Conservation (phyloP, 2,888 invertebrate species). For the Sphaerophoria taeniata region DNA sequence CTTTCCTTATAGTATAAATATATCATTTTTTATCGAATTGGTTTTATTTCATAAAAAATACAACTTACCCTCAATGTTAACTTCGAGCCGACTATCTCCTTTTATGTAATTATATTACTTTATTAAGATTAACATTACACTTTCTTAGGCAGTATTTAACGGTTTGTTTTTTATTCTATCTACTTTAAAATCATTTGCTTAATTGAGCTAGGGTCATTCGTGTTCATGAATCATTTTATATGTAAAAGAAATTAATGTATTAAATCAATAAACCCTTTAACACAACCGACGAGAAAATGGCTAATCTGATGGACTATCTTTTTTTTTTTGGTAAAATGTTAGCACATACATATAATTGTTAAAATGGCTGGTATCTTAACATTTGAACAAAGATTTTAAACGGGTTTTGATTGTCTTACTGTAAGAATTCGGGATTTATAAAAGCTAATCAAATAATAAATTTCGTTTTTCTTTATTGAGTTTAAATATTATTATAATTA, state of each 20-base stretch:
- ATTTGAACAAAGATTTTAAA: constrained; percentile 41
- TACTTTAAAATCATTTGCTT: constrained; percentile 46
- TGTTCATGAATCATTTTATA: constrained; percentile 10
- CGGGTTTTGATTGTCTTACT: constrained; percentile 65
- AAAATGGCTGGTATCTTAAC: constrained; percentile 50
- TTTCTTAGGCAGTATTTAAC: constrained; percentile 59
- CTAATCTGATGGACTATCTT: constrained; percentile 74
- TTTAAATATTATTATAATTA: too few species aligned
- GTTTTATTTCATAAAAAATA: constrained; percentile 59
- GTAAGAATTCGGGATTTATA: constrained; percentile 45
- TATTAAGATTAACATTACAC: constrained; percentile 34
- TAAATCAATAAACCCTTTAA: constrained; percentile 80
- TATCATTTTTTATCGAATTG: constrained; percentile 38
- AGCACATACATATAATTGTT: constrained; percentile 53
- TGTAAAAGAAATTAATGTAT: neutral
- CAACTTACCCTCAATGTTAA: constrained; percentile 80
- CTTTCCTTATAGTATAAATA: constrained; percentile 38
- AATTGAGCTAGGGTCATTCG: constrained; percentile 43
- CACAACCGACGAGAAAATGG: constrained; percentile 83
- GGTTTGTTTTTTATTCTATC: constrained; percentile 57
- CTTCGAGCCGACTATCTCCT: constrained; percentile 79
- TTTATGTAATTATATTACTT: constrained; percentile 13
- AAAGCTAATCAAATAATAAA: constrained; percentile 6
- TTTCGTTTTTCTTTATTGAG: neutral
- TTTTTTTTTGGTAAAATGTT: constrained; percentile 35